Percentiles rank a stretch among this genome's conserved stretches.
Evolutionary conservation across 2,113 vertebrate species (phyloP).

Genomic region (Jaculus jaculus): DNA sequence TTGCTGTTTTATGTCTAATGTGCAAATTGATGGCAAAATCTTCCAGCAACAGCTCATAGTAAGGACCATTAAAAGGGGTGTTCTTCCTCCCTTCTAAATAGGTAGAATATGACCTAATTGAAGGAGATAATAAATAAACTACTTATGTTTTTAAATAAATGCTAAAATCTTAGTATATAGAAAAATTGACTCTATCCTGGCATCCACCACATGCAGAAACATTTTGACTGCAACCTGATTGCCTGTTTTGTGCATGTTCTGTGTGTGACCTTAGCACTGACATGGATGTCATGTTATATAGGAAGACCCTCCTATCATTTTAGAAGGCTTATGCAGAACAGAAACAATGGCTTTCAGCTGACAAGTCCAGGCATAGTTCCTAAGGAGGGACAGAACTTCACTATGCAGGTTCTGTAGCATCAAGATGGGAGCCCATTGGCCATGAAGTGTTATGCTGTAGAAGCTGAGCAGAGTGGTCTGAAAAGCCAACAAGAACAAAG

Average conservation of each 20-base stretch:
- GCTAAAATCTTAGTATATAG: not conserved
- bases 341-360: rapidly evolving
- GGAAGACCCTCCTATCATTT: too few species aligned
- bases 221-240: not conserved
- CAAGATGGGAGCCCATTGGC: not conserved
- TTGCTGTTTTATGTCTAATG: constrained; percentile 66
- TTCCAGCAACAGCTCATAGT: constrained; percentile 21
- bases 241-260: not conserved
- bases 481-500: not conserved
- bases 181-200: not conserved
- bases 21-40: constrained; percentile 54
- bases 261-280: not conserved
- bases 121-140: not conserved
- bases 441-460: not conserved
- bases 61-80: constrained; percentile 29
- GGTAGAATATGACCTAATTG: constrained; percentile 45
- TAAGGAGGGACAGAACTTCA: too few species aligned
- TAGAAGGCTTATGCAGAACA: not conserved
- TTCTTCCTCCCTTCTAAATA: constrained; percentile 17
- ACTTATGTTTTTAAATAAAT: constrained; percentile 6
- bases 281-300: not conserved
- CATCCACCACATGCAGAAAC: not conserved
- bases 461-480: not conserved
- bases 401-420: not conserved
- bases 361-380: not conserved